Conservation (phyloP, 1,140 invertebrate species). For the Atta texana region DNA sequence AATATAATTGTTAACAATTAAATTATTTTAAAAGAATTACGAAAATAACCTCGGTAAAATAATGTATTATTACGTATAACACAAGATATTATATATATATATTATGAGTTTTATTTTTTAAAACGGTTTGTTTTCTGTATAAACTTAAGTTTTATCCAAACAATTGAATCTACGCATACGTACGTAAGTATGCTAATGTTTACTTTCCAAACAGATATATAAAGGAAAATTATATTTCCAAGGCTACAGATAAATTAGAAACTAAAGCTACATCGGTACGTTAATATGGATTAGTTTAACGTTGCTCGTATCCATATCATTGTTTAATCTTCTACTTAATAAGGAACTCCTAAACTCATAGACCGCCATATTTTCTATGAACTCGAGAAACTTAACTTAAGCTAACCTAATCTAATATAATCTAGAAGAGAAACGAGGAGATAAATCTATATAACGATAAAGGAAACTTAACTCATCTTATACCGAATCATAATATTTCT, state of each 20-base stretch:
- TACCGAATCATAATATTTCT: too few relatives aligned
- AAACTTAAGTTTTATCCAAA: neutral
- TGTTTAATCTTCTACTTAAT: slow-evolving; percentile 66
- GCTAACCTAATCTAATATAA: slow-evolving; percentile 34
- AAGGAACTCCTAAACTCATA: slow-evolving; percentile 30
- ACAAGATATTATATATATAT: too few relatives aligned
- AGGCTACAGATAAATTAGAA: slow-evolving; percentile 12
- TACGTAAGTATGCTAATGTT: neutral
- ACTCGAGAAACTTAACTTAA: slow-evolving; percentile 23
- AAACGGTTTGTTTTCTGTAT: neutral
- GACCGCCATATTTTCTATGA: slow-evolving; percentile 43
- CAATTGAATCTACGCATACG: neutral
- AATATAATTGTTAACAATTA: too few relatives aligned
- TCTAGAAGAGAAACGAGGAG: neutral
- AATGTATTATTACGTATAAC: too few relatives aligned
- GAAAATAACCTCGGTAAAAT: too few relatives aligned
- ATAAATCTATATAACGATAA: slow-evolving; percentile 13
- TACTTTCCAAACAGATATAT: slow-evolving; percentile 19
- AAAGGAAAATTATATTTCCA: slow-evolving; percentile 58
- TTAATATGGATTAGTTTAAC: slow-evolving; percentile 42
- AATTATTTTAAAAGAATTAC: too few relatives aligned
- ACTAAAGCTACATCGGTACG: neutral
- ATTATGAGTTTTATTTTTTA: neutral
- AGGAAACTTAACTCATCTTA: neutral
- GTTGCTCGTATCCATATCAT: slow-evolving; percentile 34